Percentiles rank a stretch among this genome's conserved stretches.
Evolutionary conservation across 2,113 vertebrate genomes (phyloP).

Genomic region (Menidia beryllina): DNA sequence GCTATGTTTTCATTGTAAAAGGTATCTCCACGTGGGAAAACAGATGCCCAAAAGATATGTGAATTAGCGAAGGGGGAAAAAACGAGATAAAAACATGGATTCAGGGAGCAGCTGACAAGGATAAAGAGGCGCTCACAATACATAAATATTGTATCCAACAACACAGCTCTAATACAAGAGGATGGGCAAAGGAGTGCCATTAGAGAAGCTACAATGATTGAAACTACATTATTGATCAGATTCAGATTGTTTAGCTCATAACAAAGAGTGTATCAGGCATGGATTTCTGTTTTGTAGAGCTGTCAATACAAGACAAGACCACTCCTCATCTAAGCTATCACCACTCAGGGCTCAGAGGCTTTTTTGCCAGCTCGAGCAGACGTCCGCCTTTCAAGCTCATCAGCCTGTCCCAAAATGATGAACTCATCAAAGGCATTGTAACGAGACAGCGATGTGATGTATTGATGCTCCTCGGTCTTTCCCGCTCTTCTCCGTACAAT

Average conservation of each 20-base stretch:
- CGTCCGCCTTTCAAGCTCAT: slow-evolving; percentile 70
- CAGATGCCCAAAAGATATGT: not conserved
- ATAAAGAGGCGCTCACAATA: slow-evolving; percentile 8
- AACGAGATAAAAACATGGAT: not conserved
- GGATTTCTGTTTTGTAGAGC: slow-evolving; percentile 32
- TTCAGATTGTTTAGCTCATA: slow-evolving; percentile 62
- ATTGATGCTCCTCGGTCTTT: slow-evolving; percentile 17
- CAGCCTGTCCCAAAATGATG: slow-evolving; percentile 68
- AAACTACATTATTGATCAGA: slow-evolving; percentile 66
- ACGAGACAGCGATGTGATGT: slow-evolving; percentile 35
- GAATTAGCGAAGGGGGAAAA: not conserved
- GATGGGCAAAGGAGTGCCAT: slow-evolving; percentile 11
- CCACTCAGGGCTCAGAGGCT: slow-evolving; percentile 47
- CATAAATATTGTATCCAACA: slow-evolving; percentile 13
- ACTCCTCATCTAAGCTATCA: slow-evolving; percentile 62
- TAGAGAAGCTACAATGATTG: slow-evolving; percentile 38
- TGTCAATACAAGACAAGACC: slow-evolving; percentile 66
- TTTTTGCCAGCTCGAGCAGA: slow-evolving; percentile 72
- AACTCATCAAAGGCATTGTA: slow-evolving; percentile 75
- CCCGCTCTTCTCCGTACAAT: slow-evolving; percentile 22
- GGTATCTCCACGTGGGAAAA: not conserved
- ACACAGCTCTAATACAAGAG: not conserved
- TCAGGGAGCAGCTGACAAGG: not conserved
- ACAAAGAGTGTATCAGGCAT: slow-evolving; percentile 44
- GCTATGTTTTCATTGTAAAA: not conserved